phyloP scores from a whole-genome alignment of 2,888 invertebrate species.

The Drosophila ezoana region DNA sequence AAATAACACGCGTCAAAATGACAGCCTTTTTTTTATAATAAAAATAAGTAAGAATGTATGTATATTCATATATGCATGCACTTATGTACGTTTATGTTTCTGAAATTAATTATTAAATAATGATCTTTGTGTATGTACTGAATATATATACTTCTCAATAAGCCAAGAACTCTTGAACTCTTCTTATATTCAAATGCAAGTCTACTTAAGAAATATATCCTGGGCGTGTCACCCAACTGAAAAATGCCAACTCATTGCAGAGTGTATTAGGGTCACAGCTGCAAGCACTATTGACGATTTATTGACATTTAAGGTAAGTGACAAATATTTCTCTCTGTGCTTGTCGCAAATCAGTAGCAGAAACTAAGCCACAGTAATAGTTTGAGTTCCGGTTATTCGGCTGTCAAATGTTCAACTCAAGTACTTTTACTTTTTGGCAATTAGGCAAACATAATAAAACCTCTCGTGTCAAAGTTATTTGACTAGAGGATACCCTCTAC shows the following conservation, averaged over 20 bases:
- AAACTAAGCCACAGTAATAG: neutral
- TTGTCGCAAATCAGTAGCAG: neutral
- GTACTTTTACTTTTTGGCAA: constrained; percentile 19
- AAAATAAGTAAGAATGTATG: neutral
- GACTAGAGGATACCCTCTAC: neutral
- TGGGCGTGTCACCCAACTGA: constrained; percentile 17
- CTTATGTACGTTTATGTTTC: neutral
- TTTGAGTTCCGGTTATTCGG: neutral
- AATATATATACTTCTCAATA: too few species aligned
- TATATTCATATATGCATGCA: neutral
- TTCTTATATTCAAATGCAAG: neutral
- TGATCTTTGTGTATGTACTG: neutral
- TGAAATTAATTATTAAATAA: neutral
- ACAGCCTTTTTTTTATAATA: neutral
- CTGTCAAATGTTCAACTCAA: constrained; percentile 5
- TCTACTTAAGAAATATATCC: constrained; percentile 1
- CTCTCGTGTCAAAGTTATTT: neutral
- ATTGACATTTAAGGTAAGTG: constrained; percentile 25
- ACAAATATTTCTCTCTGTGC: constrained; percentile 9
- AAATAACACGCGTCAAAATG: constrained; percentile 3
- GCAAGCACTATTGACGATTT: constrained; percentile 13
- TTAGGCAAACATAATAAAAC: neutral
- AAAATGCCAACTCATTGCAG: constrained; percentile 18
- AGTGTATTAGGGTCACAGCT: constrained; percentile 16
- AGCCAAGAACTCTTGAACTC: too few species aligned